Evolutionary conservation across 2,888 invertebrate genomes (phyloP).

Genomic region (Noctua janthina): DNA sequence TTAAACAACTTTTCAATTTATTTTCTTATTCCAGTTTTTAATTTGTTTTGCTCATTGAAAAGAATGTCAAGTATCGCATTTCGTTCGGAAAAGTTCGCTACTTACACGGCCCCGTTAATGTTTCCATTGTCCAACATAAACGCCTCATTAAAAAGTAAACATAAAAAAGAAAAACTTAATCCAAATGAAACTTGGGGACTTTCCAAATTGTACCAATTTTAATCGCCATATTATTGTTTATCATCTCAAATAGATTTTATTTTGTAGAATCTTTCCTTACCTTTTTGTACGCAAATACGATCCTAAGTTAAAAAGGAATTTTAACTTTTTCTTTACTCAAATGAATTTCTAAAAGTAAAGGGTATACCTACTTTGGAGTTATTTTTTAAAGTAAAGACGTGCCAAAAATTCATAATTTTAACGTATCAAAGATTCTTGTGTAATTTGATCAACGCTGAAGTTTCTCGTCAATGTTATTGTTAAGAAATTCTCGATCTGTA

Average conservation of each 20-base stretch:
- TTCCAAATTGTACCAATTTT: conserved; percentile 34
- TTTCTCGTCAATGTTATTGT: conserved; percentile 52
- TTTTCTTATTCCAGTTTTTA: conserved; percentile 44
- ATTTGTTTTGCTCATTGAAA: conserved; percentile 45
- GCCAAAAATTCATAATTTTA: conserved; percentile 42
- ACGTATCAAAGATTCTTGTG: conserved; percentile 61
- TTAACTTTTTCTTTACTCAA: conserved; percentile 30
- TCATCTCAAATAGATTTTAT: conserved; percentile 11
- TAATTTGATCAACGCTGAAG: conserved; percentile 56
- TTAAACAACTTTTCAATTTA: conserved; percentile 34
- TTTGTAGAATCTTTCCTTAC: conserved; percentile 5
- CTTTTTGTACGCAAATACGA: conserved; percentile 22
- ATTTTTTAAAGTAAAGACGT: conserved; percentile 49
- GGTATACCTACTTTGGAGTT: conserved; percentile 32
- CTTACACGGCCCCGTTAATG: conserved; percentile 43
- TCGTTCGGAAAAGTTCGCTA: conserved; percentile 28
- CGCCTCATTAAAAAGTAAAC: conserved; percentile 57
- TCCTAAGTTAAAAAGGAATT: conserved; percentile 15
- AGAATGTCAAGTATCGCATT: conserved; percentile 41
- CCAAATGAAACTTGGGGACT: conserved; percentile 23
- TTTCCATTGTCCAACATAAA: conserved; percentile 38
- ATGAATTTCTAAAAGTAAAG: conserved; percentile 31
- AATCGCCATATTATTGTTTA: conserved; percentile 39
- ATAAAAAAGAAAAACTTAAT: conserved; percentile 43
- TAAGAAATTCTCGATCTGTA: conserved; percentile 57